Evolutionary conservation across 2,888 invertebrate species (phyloP).

Genomic region (Peribatodes rhomboidaria): DNA sequence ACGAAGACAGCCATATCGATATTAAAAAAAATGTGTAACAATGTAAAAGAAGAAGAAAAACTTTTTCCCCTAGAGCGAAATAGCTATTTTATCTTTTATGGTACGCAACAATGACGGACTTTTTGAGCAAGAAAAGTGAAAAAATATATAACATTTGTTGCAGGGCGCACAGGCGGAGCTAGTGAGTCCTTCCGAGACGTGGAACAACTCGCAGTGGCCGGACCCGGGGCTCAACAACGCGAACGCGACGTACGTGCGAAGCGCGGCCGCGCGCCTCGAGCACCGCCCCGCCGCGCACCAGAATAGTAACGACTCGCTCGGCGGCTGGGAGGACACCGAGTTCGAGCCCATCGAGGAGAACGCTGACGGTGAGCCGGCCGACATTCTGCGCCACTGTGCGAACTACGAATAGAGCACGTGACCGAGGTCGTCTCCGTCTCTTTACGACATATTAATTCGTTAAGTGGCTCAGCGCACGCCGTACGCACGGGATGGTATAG

Average conservation of each 20-base stretch:
- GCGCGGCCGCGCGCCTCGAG: constrained; percentile 51
- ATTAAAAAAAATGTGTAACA: too few relatives aligned
- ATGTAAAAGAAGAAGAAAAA: too few relatives aligned
- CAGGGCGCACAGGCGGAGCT: constrained; percentile 84
- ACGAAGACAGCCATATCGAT: too few relatives aligned
- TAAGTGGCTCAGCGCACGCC: too few relatives aligned
- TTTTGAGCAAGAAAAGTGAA: too few relatives aligned
- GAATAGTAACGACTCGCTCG: constrained; percentile 84
- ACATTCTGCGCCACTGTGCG: background rate
- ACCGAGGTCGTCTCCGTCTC: too few relatives aligned
- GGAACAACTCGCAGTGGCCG: constrained; percentile 84
- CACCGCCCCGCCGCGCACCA: constrained; percentile 72
- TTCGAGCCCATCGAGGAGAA: constrained; percentile 93
- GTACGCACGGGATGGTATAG: too few relatives aligned
- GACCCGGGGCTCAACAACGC: constrained; percentile 66
- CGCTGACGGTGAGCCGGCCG: constrained; percentile 75
- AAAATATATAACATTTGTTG: background rate
- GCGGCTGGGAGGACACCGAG: constrained; percentile 92
- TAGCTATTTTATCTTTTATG: too few relatives aligned
- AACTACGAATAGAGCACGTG: background rate
- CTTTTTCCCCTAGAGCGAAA: too few relatives aligned
- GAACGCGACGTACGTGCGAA: constrained; percentile 71
- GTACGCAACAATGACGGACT: too few relatives aligned
- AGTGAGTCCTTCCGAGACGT: constrained; percentile 87
- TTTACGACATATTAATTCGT: too few relatives aligned